Evolutionary conservation across 2,113 vertebrate genomes (phyloP).

Genomic region (Callipepla squamata): DNA sequence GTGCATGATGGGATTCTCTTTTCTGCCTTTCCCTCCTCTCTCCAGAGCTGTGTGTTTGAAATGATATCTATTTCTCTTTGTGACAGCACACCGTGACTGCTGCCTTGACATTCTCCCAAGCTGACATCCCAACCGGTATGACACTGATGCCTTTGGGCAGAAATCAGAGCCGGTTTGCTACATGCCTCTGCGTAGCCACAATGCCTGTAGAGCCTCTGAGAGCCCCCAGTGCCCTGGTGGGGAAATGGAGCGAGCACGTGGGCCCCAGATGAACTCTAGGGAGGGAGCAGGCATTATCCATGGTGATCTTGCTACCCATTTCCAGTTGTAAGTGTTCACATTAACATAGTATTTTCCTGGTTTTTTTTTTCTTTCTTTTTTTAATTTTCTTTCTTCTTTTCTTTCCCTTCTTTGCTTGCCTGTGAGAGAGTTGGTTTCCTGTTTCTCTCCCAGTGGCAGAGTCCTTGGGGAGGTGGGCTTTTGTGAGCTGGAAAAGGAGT

Average conservation of each 20-base stretch:
- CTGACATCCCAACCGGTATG: constrained; percentile 84
- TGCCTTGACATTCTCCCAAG: constrained; percentile 80
- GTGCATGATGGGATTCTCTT: constrained; percentile 59
- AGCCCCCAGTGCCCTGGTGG: constrained; percentile 62
- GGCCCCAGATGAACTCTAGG: constrained; percentile 75
- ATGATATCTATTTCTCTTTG: constrained; percentile 93
- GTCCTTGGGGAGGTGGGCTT: constrained; percentile 41
- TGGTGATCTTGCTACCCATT: neutral
- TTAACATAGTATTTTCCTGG: neutral
- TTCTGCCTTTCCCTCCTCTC: constrained; percentile 34
- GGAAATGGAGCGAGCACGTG: constrained; percentile 46
- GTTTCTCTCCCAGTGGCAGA: constrained; percentile 33
- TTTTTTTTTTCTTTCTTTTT: neutral
- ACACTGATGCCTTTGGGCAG: constrained; percentile 89
- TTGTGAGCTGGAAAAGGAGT: constrained; percentile 28
- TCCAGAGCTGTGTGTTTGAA: constrained; percentile 76
- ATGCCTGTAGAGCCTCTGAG: constrained; percentile 30
- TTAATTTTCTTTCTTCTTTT: neutral
- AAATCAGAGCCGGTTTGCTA: constrained; percentile 90
- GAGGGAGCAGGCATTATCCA: neutral
- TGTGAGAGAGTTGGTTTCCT: neutral
- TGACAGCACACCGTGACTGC: constrained; percentile 84
- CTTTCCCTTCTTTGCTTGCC: neutral
- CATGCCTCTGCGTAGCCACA: neutral
- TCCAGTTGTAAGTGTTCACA: neutral